Evolutionary conservation across 2,888 invertebrate species (phyloP).

Genomic region (Sturmia bella): DNA sequence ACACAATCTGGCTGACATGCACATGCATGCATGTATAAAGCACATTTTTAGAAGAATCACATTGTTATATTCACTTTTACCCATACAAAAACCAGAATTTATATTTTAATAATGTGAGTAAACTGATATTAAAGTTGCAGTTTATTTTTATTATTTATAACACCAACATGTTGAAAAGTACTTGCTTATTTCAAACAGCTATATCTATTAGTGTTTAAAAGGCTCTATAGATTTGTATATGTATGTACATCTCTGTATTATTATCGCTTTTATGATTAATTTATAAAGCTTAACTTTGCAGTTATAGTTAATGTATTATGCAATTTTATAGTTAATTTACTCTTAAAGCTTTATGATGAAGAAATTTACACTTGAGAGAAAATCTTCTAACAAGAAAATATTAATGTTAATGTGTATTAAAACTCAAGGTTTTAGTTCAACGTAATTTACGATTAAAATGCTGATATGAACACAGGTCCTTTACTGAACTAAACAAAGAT

Average conservation of each 20-base stretch:
- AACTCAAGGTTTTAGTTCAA: too few relatives aligned
- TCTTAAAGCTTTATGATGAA: not conserved
- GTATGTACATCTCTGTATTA: too few relatives aligned
- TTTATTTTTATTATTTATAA: conserved; percentile 15
- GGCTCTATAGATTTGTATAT: not conserved
- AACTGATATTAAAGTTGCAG: conserved; percentile 53
- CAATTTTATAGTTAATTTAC: conserved; percentile 11
- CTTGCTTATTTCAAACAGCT: conserved; percentile 13
- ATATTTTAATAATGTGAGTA: conserved; percentile 45
- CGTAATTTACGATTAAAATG: too few relatives aligned
- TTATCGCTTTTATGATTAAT: not conserved
- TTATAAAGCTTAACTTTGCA: not conserved
- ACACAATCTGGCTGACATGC: not conserved
- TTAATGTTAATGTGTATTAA: too few relatives aligned
- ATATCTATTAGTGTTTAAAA: conserved; percentile 5
- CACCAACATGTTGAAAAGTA: not conserved
- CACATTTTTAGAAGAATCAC: not conserved
- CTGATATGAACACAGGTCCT: too few relatives aligned
- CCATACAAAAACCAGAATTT: not conserved
- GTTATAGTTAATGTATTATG: not conserved
- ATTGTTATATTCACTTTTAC: conserved; percentile 19
- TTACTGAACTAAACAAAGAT: too few relatives aligned
- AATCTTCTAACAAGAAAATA: too few relatives aligned
- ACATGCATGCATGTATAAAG: not conserved
- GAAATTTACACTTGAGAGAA: too few relatives aligned